Conservation (phyloP, 2,888 invertebrate species). For the Blera fallax region DNA sequence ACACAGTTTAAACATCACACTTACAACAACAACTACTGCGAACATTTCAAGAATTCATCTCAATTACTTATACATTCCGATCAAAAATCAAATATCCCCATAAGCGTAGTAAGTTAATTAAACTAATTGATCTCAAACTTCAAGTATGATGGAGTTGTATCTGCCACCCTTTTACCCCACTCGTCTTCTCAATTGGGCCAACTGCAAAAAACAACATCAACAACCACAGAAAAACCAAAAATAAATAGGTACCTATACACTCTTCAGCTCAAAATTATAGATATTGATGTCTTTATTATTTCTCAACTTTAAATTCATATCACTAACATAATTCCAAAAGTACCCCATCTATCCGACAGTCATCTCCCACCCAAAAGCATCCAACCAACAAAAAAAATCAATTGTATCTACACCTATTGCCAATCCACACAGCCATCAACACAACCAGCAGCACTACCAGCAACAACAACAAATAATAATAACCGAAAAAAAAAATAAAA, state of each 20-base stretch:
- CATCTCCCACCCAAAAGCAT: neutral
- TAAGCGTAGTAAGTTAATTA: neutral
- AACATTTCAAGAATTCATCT: neutral
- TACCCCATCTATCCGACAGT: neutral
- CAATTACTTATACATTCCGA: neutral
- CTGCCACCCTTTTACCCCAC: neutral
- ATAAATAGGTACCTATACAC: neutral
- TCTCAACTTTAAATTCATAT: conserved; percentile 26
- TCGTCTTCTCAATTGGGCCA: neutral
- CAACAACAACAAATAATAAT: conserved; percentile 25
- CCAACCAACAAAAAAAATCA: conserved; percentile 17
- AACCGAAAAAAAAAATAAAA: conserved; percentile 11
- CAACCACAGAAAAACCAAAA: neutral
- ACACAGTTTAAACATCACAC: no score
- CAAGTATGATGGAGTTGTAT: neutral
- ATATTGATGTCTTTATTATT: conserved; percentile 43
- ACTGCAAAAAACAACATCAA: neutral
- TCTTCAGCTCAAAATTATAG: neutral
- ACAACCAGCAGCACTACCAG: conserved; percentile 6
- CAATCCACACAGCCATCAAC: conserved; percentile 14
- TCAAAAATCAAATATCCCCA: neutral
- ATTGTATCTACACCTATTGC: conserved; percentile 33
- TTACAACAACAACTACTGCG: no score
- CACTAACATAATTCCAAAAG: conserved; percentile 31
- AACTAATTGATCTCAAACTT: conserved; percentile 2